Evolutionary conservation across 2,888 invertebrate species (phyloP).

Genomic region (Temnothorax ravouxi): DNA sequence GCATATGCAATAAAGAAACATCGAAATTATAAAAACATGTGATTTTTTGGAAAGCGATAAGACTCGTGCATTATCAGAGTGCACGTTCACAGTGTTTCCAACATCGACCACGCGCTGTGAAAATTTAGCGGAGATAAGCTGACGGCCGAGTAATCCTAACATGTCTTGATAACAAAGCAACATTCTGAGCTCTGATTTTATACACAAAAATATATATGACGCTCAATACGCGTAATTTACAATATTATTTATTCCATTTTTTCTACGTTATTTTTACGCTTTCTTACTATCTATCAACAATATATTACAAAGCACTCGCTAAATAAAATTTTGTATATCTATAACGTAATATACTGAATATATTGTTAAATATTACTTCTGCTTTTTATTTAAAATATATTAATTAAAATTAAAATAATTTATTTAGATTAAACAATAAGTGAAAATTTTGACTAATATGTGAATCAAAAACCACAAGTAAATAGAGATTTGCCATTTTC

Average conservation of each 20-base stretch:
- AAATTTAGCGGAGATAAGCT: slow-evolving; percentile 61
- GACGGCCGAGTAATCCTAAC: background rate
- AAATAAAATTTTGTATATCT: background rate
- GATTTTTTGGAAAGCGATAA: slow-evolving; percentile 65
- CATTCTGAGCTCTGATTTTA: background rate
- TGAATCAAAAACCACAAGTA: too few relatives aligned
- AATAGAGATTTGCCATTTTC: too few relatives aligned
- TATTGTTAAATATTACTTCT: background rate
- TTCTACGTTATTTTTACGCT: background rate
- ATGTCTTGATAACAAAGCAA: slow-evolving; percentile 10
- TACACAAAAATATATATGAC: background rate
- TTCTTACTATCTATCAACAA: background rate
- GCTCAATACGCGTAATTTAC: background rate
- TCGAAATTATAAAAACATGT: slow-evolving; percentile 8
- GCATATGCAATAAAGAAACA: background rate
- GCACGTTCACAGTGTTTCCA: slow-evolving; percentile 78
- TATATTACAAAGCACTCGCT: background rate
- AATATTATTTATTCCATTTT: background rate
- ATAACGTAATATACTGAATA: background rate
- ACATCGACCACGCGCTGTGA: slow-evolving; percentile 72
- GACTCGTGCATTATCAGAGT: slow-evolving; percentile 79
- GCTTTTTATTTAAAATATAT: background rate
- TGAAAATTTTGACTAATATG: too few relatives aligned
- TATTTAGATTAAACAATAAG: background rate
- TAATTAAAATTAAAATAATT: background rate